phyloP scores from a whole-genome alignment of 2,888 invertebrate species.

The Emmelina monodactyla region DNA sequence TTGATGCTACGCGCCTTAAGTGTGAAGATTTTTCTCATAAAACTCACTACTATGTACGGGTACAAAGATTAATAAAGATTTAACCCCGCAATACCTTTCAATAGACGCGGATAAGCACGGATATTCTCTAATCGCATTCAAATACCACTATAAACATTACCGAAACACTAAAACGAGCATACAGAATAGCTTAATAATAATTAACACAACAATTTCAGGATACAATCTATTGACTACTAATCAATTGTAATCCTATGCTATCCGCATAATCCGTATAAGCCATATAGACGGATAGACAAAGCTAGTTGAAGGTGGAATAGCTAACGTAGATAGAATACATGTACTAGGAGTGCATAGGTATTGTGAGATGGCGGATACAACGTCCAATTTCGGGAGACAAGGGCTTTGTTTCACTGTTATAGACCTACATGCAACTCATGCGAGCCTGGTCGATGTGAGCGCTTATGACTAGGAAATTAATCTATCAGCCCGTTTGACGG shows the following conservation, averaged over 20 bases:
- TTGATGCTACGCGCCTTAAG: too few relatives aligned
- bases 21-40: too few relatives aligned
- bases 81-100: not conserved
- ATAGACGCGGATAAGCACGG: not conserved
- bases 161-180: not conserved
- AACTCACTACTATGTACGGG: too few relatives aligned
- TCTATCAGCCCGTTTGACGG: slow-evolving; percentile 1
- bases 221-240: slow-evolving; percentile 31
- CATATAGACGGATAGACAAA: slow-evolving; percentile 2
- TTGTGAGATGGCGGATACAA: slow-evolving; percentile 9
- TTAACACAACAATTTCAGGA: slow-evolving; percentile 21
- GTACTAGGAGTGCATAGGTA: too few relatives aligned
- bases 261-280: slow-evolving; percentile 19
- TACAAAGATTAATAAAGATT: not conserved
- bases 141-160: not conserved
- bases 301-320: slow-evolving; percentile 5
- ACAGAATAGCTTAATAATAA: slow-evolving; percentile 20
- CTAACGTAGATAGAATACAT: slow-evolving; percentile 3
- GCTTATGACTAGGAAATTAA: slow-evolving; percentile 1
- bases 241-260: slow-evolving; percentile 30
- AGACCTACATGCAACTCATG: not conserved
- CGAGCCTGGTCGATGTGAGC: too few relatives aligned
- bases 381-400: slow-evolving; percentile 11
- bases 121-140: not conserved
- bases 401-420: slow-evolving; percentile 5